These are phyloP conservation scores for Operophtera brumata DNA, from an alignment of 2,888 invertebrate species.

Conservation along the genomic window DNA sequence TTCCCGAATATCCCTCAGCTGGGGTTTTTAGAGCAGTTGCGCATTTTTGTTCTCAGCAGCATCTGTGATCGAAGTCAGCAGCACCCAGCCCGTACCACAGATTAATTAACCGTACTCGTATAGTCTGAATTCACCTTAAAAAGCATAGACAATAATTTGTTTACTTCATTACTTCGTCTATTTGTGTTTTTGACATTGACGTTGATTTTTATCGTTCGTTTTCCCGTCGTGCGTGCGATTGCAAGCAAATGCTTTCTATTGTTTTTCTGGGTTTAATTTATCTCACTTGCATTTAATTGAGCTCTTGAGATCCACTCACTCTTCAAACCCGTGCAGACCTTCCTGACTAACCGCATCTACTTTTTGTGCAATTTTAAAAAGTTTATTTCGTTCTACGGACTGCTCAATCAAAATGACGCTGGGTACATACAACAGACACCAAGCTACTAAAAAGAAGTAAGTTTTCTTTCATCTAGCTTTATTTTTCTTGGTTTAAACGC, in stretches of 20 bases:
- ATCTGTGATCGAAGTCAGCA: too few species aligned
- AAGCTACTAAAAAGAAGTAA: constrained; percentile 71
- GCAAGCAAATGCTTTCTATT: constrained; percentile 30
- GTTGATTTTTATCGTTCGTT: constrained; percentile 23
- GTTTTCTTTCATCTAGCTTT: constrained; percentile 25
- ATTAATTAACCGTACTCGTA: too few species aligned
- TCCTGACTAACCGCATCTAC: constrained; percentile 33
- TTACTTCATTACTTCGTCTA: too few species aligned
- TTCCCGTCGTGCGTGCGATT: constrained; percentile 32
- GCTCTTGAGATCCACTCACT: constrained; percentile 27
- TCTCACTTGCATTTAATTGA: constrained; percentile 45
- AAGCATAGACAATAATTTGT: constrained; percentile 14
- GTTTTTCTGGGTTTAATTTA: constrained; percentile 25
- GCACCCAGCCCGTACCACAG: too few species aligned
- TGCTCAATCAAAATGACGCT: constrained; percentile 63
- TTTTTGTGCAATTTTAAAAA: constrained; percentile 14
- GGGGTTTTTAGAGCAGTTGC: too few species aligned
- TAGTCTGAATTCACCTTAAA: too few species aligned
- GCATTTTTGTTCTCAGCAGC: too few species aligned
- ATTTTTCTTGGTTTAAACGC: background rate
- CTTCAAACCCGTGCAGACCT: constrained; percentile 14
- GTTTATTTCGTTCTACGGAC: constrained; percentile 7
- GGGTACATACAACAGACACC: constrained; percentile 74
- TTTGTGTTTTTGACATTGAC: constrained; percentile 17
- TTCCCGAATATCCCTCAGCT: too few species aligned